These are phyloP conservation scores for Crenuchus spilurus DNA, from an alignment of 2,797 vertebrate species.

Conservation along the genomic window DNA sequence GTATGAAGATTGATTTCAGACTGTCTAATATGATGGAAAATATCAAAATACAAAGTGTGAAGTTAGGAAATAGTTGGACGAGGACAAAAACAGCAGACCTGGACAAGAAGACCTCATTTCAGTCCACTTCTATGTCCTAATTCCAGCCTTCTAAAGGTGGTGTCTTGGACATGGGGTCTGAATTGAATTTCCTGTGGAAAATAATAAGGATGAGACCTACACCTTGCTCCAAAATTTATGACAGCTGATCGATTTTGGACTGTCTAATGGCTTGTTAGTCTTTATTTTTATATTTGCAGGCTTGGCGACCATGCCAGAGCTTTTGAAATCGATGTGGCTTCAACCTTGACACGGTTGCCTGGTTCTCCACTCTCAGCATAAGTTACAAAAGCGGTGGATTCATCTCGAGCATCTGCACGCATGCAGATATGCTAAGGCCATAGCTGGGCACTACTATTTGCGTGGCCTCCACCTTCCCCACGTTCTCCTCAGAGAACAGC, in stretches of 20 bases:
- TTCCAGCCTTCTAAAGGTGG: too few relatives aligned
- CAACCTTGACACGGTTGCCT: constrained; percentile 2
- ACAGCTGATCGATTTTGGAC: background rate
- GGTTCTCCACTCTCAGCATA: constrained; percentile 5
- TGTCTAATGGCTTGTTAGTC: background rate
- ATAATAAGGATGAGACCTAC: background rate
- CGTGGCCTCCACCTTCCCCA: constrained; percentile 7
- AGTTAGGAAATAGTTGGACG: too few relatives aligned
- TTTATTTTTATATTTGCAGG: background rate
- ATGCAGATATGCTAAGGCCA: constrained; percentile 19
- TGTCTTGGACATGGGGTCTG: background rate
- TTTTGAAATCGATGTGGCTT: constrained; percentile 20
- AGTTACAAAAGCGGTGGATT: constrained; percentile 26
- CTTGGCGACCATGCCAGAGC: background rate
- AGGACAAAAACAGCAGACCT: too few relatives aligned
- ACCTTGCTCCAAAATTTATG: background rate
- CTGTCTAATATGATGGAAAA: too few relatives aligned
- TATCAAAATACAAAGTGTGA: too few relatives aligned
- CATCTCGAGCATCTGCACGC: constrained; percentile 35
- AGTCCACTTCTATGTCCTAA: too few relatives aligned
- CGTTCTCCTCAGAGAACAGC: constrained; percentile 29
- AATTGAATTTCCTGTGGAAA: background rate
- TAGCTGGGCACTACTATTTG: constrained; percentile 11
- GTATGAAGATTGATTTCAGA: too few relatives aligned
- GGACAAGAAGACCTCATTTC: too few relatives aligned